phyloP scores from a whole-genome alignment of 2,797 vertebrate genomes.

The Chaetodon trifasciatus region DNA sequence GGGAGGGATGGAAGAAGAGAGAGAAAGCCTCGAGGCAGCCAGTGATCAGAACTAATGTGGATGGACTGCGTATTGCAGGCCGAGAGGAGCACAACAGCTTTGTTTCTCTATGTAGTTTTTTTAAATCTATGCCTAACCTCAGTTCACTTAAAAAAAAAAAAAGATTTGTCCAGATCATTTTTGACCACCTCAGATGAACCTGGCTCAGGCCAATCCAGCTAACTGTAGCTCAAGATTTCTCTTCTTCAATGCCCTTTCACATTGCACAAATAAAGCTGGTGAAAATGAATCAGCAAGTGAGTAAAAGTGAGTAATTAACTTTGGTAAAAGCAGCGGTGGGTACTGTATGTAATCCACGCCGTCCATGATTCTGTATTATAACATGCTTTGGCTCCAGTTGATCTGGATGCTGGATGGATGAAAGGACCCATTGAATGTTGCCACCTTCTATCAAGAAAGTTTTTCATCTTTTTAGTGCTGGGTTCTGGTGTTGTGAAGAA shows the following conservation, averaged over 20 bases:
- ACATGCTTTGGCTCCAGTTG: slow-evolving; percentile 1
- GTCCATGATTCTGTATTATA: not conserved
- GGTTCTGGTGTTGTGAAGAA: slow-evolving; percentile 44
- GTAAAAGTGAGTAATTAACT: slow-evolving; percentile 16
- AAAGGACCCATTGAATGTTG: slow-evolving; percentile 37
- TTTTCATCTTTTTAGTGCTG: slow-evolving; percentile 43
- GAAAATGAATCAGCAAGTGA: slow-evolving; percentile 16
- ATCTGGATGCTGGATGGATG: slow-evolving; percentile 25
- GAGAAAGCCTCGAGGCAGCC: slow-evolving; percentile 73
- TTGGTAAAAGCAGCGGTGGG: not conserved
- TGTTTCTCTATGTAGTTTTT: slow-evolving; percentile 40
- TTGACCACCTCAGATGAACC: slow-evolving; percentile 34
- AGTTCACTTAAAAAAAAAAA: slow-evolving; percentile 12
- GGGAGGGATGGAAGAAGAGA: slow-evolving; percentile 19
- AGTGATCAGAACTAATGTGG: slow-evolving; percentile 83
- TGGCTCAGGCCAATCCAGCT: slow-evolving; percentile 14
- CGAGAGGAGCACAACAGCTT: slow-evolving; percentile 57
- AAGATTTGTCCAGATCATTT: slow-evolving; percentile 22
- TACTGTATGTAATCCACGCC: not conserved
- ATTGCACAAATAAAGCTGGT: slow-evolving; percentile 2
- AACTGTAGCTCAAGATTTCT: slow-evolving; percentile 15
- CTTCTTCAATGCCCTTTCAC: slow-evolving; percentile 9
- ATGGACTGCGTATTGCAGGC: slow-evolving; percentile 77
- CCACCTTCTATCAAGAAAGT: slow-evolving; percentile 19
- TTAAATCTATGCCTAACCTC: slow-evolving; percentile 45